Conservation (phyloP, 1,140 invertebrate genomes). For the Lordiphosa collinella region DNA sequence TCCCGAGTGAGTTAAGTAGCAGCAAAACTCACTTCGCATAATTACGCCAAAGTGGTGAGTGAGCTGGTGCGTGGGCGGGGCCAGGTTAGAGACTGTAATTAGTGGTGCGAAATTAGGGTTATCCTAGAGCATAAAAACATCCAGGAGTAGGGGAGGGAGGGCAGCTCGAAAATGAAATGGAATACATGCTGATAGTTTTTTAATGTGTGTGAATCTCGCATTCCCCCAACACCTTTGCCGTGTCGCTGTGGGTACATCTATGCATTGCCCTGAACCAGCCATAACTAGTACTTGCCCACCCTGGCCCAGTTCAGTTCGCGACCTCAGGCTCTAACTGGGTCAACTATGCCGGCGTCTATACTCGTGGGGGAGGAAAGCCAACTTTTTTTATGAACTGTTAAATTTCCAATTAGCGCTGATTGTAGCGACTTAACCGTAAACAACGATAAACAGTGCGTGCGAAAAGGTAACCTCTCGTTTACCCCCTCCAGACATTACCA, state of each 20-base stretch:
- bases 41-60: slow-evolving; percentile 35
- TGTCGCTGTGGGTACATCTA: not conserved
- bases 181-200: slow-evolving; percentile 60
- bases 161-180: slow-evolving; percentile 52
- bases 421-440: slow-evolving; percentile 53
- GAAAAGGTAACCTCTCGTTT: slow-evolving; percentile 1
- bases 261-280: slow-evolving; percentile 2
- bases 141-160: not conserved
- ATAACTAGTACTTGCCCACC: slow-evolving; percentile 2
- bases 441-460: slow-evolving; percentile 27
- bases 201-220: slow-evolving; percentile 27
- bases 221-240: not conserved
- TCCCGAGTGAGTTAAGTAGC: slow-evolving; percentile 61
- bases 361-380: slow-evolving; percentile 1
- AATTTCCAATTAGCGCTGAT: slow-evolving; percentile 72
- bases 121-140: slow-evolving; percentile 33
- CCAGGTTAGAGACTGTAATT: slow-evolving; percentile 52
- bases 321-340: slow-evolving; percentile 8
- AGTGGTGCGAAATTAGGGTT: slow-evolving; percentile 68
- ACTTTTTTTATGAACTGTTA: slow-evolving; percentile 67
- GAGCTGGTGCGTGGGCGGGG: not conserved
- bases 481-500: too few relatives aligned
- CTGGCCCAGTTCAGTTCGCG: not conserved
- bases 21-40: slow-evolving; percentile 55
- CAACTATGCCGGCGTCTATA: slow-evolving; percentile 1